Evolutionary conservation across 2,888 invertebrate species (phyloP), one percentile per base, ranked within the genome.

Genomic region (Myathropa florea): DNA sequence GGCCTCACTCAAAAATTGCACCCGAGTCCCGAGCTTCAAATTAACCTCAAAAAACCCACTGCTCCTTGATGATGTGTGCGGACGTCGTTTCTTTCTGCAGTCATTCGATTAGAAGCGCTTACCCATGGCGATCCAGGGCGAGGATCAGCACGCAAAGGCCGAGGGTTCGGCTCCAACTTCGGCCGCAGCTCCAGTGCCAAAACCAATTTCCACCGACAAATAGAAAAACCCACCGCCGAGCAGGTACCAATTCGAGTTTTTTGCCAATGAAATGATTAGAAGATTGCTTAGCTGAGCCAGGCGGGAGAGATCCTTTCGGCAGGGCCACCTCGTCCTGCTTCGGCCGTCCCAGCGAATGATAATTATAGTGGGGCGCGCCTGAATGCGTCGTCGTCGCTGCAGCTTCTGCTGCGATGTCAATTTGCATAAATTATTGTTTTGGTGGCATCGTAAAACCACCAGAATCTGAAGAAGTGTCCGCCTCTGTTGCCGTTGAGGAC

Each of bases 391-490:
- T 18, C 46, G 67, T 2, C 55, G 63, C 63, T 75, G 23, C 14
- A 57, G 63, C 39, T 68, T 57, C 24, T 53, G 61, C 61, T 63
- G 53, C 73, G 65, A 76, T 86, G 86, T 86, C 86, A 86, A 86
- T 86, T 86, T 86, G 86, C 86, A 86, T 86, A 86, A 86, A 86
- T 86, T 86, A 86, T 86, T 78, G 83, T 83, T 86, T 86, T 86
- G 86, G 86, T 86, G 86, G 86, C 86, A 86, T 86, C 86, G 78
- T 86, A 75, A 83, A 86, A 83, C 86, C 71, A 86, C 83, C 75
- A 79, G 78, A 79, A 78, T 82, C 73, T 30, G 23, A 78, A 82
- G 24, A 78, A 68, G 86, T 83, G 71, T 86, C 86, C 86, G 86
- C 86, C 86, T 83, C 73, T 67, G 73, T 65, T 73, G 68, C 30